phyloP scores from a whole-genome alignment of 2,888 invertebrate genomes.

The Thera britannica region DNA sequence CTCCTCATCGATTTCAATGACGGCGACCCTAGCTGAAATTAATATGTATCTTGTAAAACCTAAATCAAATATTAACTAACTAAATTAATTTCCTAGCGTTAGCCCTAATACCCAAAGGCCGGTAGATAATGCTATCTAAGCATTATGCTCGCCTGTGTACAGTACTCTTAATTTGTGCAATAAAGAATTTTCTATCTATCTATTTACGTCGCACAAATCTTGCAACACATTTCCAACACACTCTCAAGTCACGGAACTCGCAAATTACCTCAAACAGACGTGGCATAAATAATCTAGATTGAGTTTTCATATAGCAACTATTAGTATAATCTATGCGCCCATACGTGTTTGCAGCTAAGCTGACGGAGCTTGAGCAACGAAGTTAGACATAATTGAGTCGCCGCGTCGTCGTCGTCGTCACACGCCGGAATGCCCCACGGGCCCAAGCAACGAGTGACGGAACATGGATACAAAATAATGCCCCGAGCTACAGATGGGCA shows the following conservation, averaged over 20 bases:
- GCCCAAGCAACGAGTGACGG: conserved; percentile 67
- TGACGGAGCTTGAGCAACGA: conserved; percentile 68
- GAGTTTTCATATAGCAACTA: conserved; percentile 7
- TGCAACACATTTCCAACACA: not conserved
- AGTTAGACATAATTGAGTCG: conserved; percentile 78
- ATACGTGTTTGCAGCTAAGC: conserved; percentile 49
- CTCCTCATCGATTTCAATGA: too few relatives aligned
- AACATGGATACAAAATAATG: conserved; percentile 66
- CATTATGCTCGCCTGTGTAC: too few relatives aligned
- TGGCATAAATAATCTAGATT: conserved; percentile 10
- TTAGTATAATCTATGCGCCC: conserved; percentile 23
- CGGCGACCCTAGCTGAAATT: too few relatives aligned
- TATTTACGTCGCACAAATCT: not conserved
- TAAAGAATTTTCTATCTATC: too few relatives aligned
- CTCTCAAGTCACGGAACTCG: not conserved
- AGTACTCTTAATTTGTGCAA: too few relatives aligned
- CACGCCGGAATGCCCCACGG: conserved; percentile 62
- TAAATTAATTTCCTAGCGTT: too few relatives aligned
- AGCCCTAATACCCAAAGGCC: too few relatives aligned
- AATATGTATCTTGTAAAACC: too few relatives aligned
- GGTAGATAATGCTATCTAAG: too few relatives aligned
- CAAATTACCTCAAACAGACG: conserved; percentile 8
- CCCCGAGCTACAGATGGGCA: conserved; percentile 31
- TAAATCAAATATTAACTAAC: too few relatives aligned
- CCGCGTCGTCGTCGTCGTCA: conserved; percentile 45